A percentile compares a stretch with the other conserved stretches of the same genome.
Evolutionary conservation across 1,140 invertebrate genomes (phyloP).

Genomic region (Hydropsyche tenuis): DNA sequence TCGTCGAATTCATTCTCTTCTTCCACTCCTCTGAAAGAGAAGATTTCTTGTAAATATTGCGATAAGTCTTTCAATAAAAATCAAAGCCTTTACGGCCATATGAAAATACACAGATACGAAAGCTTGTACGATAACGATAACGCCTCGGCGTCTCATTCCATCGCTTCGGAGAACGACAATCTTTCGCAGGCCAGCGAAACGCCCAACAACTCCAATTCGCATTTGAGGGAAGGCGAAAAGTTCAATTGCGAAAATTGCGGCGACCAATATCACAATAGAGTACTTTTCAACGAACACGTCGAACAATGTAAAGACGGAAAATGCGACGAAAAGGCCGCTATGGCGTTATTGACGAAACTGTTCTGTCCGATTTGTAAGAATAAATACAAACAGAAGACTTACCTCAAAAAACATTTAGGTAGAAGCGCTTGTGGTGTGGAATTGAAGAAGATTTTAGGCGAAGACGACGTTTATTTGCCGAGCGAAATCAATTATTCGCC

Average conservation of each 20-base stretch:
- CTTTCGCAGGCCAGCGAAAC: neutral
- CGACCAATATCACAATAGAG: constrained; percentile 51
- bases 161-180: neutral
- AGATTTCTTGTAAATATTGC: constrained; percentile 55
- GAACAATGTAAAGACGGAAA: constrained; percentile 2
- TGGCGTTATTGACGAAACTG: neutral
- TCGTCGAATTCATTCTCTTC: constrained; percentile 25
- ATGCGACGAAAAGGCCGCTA: neutral
- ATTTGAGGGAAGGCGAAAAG: constrained; percentile 32
- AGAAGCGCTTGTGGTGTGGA: constrained; percentile 36
- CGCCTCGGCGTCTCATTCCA: constrained; percentile 3
- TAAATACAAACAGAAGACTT: constrained; percentile 41
- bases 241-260: constrained; percentile 57
- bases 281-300: constrained; percentile 7
- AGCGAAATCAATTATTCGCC: neutral
- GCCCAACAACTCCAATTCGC: neutral
- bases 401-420: constrained; percentile 37
- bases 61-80: constrained; percentile 52
- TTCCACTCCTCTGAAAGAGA: constrained; percentile 52
- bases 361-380: constrained; percentile 41
- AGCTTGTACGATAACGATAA: constrained; percentile 13
- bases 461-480: neutral
- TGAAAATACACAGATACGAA: constrained; percentile 39
- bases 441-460: neutral
- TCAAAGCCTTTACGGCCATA: constrained; percentile 51